Evolutionary conservation across 2,888 invertebrate species (phyloP).

Genomic region (Nasonovia ribisnigri): DNA sequence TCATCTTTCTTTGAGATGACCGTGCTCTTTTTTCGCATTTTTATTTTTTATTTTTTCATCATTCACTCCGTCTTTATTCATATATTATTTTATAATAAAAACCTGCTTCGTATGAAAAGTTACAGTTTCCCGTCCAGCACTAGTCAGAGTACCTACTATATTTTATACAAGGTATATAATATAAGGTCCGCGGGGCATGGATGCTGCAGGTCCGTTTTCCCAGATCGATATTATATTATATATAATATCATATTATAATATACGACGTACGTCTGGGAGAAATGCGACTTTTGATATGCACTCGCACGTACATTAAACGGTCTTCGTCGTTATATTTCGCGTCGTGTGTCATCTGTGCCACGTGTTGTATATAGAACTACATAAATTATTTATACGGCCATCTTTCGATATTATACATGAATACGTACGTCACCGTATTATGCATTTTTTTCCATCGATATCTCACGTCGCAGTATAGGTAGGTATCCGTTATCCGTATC

Average conservation of each 20-base stretch:
- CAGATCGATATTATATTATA: not conserved
- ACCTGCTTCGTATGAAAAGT: not conserved
- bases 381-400: not conserved
- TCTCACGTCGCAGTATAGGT: not conserved
- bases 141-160: not conserved
- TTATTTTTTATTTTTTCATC: not conserved
- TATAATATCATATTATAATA: not conserved
- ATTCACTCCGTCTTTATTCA: not conserved
- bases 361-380: not conserved
- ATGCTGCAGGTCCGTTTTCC: not conserved
- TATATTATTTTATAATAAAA: not conserved
- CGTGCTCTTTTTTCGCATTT: not conserved
- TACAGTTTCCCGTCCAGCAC: not conserved
- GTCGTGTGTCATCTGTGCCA: not conserved
- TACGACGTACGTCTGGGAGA: not conserved
- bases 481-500: not conserved
- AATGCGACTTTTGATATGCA: conserved; percentile 20
- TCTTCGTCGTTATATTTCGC: not conserved
- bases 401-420: not conserved
- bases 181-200: not conserved
- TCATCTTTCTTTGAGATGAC: not conserved
- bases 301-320: not conserved
- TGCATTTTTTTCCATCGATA: not conserved
- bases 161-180: not conserved
- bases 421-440: not conserved